Base-by-base conservation (phyloP, 2,113 vertebrate species). In the Lota lota region DNA sequence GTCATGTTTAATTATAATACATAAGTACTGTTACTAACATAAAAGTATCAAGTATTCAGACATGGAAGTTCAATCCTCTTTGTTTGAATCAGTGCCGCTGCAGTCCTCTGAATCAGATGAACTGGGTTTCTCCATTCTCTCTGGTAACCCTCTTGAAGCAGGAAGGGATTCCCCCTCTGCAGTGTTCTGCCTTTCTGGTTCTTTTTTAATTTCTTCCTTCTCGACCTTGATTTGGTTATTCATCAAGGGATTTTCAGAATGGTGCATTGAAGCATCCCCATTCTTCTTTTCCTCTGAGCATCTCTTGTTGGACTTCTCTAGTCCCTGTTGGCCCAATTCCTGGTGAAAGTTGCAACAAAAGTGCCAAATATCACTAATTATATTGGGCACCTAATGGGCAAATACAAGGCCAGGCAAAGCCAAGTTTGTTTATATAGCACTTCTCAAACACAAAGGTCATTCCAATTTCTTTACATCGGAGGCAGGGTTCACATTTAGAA, bases 291-390 rank as follows among this genome's bases (percentile, higher is more conserved):
- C 51, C 12, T 61, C 59, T 22, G 47, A 57, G n/a, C 8, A 22
- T 18, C 19, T 63, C 21, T 74, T 36, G 12, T 5, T 33, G 22
- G 11, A 11, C 22, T 77, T 75, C 15, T 51, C 54, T 63, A 70
- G 61, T 19, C 21, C 63, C 80, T 75, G 69, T 21, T 53, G 36
- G 24, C 76, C 33, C 77, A 7, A 71, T 54, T 56, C 24, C 0
- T 57, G 40, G n/a, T 50, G 22, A 19, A 1, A 8, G 36, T 24
- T 47, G 40, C 40, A 47, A 47, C 40, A 5, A 8, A 47, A 47
- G 40, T 11, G 40, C 40, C 7, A 47, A 47, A 47, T 47, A 47
- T 47, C 40, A 47, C 12, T 10, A 47, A 47, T 47, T 8, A 47
- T 8, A 47, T 47, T 11, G 40, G 8, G 40, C 40, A 47, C 40